phyloP scores from a whole-genome alignment of 2,888 invertebrate genomes.

The Lycophotia porphyrea region DNA sequence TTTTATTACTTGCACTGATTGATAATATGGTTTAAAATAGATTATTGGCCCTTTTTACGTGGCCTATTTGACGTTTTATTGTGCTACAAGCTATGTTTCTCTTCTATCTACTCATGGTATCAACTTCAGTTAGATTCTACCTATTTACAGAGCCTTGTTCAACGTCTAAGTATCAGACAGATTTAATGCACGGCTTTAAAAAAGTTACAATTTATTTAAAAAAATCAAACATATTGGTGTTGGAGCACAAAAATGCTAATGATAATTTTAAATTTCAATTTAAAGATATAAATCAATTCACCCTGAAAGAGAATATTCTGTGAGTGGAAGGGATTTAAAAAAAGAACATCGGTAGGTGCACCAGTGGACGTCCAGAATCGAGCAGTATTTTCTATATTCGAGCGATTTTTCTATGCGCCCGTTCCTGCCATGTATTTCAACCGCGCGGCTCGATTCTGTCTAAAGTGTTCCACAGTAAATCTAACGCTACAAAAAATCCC shows the following conservation, averaged over 20 bases:
- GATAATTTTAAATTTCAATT: neutral
- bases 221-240: too few relatives aligned
- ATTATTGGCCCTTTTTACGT: neutral
- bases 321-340: constrained; percentile 30
- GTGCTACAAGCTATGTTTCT: neutral
- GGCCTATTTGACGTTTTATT: neutral
- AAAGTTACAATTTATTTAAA: too few relatives aligned
- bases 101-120: neutral
- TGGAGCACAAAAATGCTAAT: neutral
- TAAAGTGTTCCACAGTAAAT: constrained; percentile 49
- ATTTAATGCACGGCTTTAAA: neutral
- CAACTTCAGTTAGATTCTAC: neutral
- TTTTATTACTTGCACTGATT: neutral
- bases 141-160: too few relatives aligned
- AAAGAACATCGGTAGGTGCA: constrained; percentile 8
- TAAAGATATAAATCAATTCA: neutral
- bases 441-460: constrained; percentile 40
- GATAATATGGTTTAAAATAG: neutral
- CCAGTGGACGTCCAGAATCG: constrained; percentile 4
- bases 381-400: constrained; percentile 43
- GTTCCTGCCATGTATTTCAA: constrained; percentile 46
- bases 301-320: constrained; percentile 1
- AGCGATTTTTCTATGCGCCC: constrained; percentile 33
- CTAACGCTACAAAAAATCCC: constrained; percentile 29
- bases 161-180: too few relatives aligned